A percentile compares a stretch with the other conserved stretches of the same genome.
These are phyloP conservation scores for Gymnorhina tibicen DNA, from an alignment of 2,113 vertebrate genomes.

Conservation along the genomic window DNA sequence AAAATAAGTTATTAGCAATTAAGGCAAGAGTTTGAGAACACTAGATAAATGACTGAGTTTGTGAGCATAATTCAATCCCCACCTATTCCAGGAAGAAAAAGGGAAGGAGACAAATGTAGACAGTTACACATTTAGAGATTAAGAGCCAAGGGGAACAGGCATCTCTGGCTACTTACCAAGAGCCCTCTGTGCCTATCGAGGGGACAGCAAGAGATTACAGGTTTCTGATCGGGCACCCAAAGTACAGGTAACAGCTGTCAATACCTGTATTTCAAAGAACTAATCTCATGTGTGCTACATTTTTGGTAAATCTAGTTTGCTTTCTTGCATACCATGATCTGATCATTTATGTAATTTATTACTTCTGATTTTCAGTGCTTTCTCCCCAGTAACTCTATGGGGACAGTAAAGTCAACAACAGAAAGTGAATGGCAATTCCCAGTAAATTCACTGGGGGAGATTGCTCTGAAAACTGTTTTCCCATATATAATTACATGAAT, in stretches of 20 bases:
- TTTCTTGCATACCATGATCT: not conserved
- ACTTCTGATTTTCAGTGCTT: not conserved
- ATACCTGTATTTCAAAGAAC: not conserved
- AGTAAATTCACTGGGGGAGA: not conserved
- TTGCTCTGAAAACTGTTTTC: not conserved
- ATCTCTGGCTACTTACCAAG: not conserved
- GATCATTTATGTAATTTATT: not conserved
- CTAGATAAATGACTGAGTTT: not conserved
- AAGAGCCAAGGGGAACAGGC: not conserved
- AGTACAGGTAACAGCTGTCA: not conserved
- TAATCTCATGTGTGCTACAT: not conserved
- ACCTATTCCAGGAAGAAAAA: not conserved
- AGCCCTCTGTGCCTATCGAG: not conserved
- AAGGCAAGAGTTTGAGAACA: conserved; percentile 26
- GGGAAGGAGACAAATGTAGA: not conserved
- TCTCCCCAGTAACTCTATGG: not conserved
- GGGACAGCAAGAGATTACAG: not conserved
- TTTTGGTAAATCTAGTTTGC: not conserved
- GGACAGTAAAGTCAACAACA: not conserved
- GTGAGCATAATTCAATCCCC: not conserved
- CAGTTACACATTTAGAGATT: not conserved
- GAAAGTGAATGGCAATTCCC: not conserved
- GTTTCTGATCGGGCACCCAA: not conserved
- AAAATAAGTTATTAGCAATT: conserved; percentile 60
- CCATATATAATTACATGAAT: not conserved